Percentiles rank a stretch among this genome's conserved stretches.
Conservation (phyloP, 2,113 vertebrate genomes). For the Actenoides hombroni region DNA sequence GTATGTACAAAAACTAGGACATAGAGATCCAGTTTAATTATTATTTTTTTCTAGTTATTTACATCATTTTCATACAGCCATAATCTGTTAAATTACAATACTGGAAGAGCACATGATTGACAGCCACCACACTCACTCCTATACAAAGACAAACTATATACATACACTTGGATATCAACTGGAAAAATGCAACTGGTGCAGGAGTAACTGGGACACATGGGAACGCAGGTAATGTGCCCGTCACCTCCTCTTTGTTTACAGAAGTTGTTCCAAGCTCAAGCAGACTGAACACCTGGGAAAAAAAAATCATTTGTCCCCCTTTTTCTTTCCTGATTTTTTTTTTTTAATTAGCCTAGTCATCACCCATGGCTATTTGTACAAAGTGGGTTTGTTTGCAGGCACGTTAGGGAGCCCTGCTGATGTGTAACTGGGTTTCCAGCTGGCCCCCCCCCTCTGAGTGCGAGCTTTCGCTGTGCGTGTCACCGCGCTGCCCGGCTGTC, state of each 20-base stretch:
- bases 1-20: constrained; percentile 87
- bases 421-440: not conserved
- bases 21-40: constrained; percentile 78
- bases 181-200: constrained; percentile 69
- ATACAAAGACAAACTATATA: constrained; percentile 79
- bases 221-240: constrained; percentile 25
- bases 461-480: not conserved
- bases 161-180: constrained; percentile 73
- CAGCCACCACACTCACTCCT: constrained; percentile 79
- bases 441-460: not conserved
- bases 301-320: not conserved
- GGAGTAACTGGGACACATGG: constrained; percentile 47
- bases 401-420: not conserved
- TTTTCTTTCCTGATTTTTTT: constrained; percentile 36
- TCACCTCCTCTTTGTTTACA: constrained; percentile 29
- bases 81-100: constrained; percentile 77
- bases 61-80: constrained; percentile 81
- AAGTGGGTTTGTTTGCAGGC: constrained; percentile 36
- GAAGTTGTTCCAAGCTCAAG: constrained; percentile 20
- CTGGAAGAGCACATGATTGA: constrained; percentile 72
- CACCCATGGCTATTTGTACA: constrained; percentile 18
- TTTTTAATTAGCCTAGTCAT: constrained; percentile 10
- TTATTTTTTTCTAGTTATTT: constrained; percentile 77
- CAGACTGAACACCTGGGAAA: constrained; percentile 25
- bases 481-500: not conserved